Conservation (phyloP, 2,113 vertebrate genomes). For the Anas platyrhynchos region DNA sequence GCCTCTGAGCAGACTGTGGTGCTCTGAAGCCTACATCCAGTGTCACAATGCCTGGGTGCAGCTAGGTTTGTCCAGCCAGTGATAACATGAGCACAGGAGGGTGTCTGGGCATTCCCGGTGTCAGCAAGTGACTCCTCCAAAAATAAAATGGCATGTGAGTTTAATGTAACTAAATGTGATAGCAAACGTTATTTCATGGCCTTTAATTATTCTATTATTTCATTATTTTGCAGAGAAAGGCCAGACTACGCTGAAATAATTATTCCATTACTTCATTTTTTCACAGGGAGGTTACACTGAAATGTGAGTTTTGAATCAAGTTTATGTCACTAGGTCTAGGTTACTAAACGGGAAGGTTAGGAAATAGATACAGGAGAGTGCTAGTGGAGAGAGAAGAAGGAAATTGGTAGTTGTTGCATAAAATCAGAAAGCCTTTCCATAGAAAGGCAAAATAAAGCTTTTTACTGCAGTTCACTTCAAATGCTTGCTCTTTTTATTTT, state of each 20-base stretch:
- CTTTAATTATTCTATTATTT: no score
- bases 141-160: neutral
- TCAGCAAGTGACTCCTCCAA: neutral
- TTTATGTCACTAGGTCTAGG: neutral
- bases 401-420: neutral
- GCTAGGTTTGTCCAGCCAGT: neutral
- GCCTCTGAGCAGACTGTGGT: fast-evolving
- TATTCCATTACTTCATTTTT: no score
- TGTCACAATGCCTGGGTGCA: neutral
- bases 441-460: neutral
- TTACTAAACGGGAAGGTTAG: neutral
- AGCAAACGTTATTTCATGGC: neutral
- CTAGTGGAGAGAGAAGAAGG: neutral
- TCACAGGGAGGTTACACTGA: neutral
- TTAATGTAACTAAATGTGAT: neutral
- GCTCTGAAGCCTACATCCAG: neutral
- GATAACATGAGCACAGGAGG: fast-evolving
- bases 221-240: no score
- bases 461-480: neutral
- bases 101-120: neutral
- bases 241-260: neutral
- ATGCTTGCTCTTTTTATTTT: neutral
- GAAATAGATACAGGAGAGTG: neutral
- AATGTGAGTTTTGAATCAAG: neutral
- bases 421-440: neutral